Conservation (phyloP, 1,140 invertebrate genomes). For the Zaprionus tsacasi region DNA sequence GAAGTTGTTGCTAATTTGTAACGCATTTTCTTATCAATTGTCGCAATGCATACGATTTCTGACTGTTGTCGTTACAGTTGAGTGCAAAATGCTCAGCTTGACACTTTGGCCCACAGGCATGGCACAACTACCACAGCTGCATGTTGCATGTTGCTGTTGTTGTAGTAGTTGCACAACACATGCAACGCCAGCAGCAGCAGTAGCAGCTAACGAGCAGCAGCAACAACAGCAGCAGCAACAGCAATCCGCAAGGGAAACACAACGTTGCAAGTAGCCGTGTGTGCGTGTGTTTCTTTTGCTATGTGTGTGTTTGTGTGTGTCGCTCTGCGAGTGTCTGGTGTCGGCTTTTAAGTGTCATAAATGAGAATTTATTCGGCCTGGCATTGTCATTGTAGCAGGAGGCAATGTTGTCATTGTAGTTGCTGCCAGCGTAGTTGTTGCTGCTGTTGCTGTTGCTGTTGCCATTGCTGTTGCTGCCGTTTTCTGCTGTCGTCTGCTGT, state of each 20-base stretch:
- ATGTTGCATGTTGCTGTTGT: conserved; percentile 5
- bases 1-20: conserved; percentile 67
- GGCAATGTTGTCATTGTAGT: conserved; percentile 11
- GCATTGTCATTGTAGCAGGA: conserved; percentile 68
- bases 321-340: conserved; percentile 38
- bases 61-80: conserved; percentile 35
- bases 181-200: conserved; percentile 14
- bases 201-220: conserved; percentile 37
- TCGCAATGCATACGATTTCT: conserved; percentile 65
- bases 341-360: conserved; percentile 79
- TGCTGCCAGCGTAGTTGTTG: background rate
- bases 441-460: conserved; percentile 43
- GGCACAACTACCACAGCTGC: conserved; percentile 25
- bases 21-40: conserved; percentile 78
- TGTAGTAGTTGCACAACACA: conserved; percentile 30
- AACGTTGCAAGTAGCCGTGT: conserved; percentile 10
- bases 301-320: background rate
- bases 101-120: conserved; percentile 38
- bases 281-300: background rate
- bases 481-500: conserved; percentile 30
- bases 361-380: conserved; percentile 80
- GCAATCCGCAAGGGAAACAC: conserved; percentile 15
- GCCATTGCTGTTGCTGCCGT: conserved; percentile 14
- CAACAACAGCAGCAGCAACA: conserved; percentile 22
- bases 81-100: conserved; percentile 47